These are phyloP conservation scores for Elmis aenea DNA, from an alignment of 2,888 invertebrate species.

Conservation along the genomic window DNA sequence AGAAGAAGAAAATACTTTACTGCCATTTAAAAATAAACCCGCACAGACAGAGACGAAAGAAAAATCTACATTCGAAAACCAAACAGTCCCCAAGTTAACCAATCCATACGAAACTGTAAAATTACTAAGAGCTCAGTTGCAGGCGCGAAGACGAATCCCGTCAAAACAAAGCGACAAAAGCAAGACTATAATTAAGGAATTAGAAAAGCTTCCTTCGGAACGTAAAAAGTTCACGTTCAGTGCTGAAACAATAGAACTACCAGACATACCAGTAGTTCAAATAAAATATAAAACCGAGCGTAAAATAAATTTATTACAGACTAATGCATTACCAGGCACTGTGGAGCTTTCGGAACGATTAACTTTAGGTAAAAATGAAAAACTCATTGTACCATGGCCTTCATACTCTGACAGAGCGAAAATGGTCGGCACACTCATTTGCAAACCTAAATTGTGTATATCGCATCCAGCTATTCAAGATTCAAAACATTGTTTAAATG, in stretches of 20 bases:
- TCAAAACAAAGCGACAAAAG: too few relatives aligned
- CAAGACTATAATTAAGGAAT: too few relatives aligned
- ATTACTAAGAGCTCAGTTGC: too few relatives aligned
- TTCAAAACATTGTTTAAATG: neutral
- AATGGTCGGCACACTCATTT: neutral
- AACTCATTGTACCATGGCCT: conserved; percentile 15
- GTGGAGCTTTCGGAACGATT: conserved; percentile 2
- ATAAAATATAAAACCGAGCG: conserved; percentile 14
- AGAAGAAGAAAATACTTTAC: too few relatives aligned
- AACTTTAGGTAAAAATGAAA: conserved; percentile 8
- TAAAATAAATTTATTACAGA: conserved; percentile 15
- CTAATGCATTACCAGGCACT: conserved; percentile 1
- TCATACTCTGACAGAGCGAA: conserved; percentile 19
- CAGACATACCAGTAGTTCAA: conserved; percentile 1
- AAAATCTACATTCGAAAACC: conserved; percentile 1
- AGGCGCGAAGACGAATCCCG: too few relatives aligned
- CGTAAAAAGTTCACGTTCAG: neutral
- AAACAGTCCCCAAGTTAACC: neutral
- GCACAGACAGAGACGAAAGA: neutral
- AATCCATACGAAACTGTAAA: too few relatives aligned
- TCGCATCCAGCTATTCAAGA: neutral
- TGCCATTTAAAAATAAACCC: neutral
- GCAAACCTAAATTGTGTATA: neutral
- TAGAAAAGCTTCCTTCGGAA: too few relatives aligned
- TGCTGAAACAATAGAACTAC: neutral